Percentiles rank a stretch among this genome's conserved stretches.
Conservation (phyloP, 2,888 invertebrate species). For the Noctua janthe region DNA sequence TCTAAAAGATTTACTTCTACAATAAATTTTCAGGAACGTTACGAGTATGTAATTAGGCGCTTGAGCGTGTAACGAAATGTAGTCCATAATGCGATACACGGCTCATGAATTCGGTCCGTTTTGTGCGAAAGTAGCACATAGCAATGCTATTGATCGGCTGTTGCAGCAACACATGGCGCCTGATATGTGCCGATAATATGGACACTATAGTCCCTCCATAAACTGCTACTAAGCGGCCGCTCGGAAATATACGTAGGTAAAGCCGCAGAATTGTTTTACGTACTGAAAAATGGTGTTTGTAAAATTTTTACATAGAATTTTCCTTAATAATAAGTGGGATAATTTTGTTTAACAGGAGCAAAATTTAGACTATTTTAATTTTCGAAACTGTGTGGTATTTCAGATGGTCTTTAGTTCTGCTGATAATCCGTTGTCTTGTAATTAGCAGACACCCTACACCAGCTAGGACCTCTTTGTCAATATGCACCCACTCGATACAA, state of each 20-base stretch:
- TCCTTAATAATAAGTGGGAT: neutral
- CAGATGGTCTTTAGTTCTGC: neutral
- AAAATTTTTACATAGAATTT: neutral
- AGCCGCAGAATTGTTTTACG: constrained; percentile 23
- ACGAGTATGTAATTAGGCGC: constrained; percentile 62
- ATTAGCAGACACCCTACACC: neutral
- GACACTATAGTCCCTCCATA: constrained; percentile 59
- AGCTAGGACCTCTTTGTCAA: neutral
- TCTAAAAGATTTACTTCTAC: constrained; percentile 67
- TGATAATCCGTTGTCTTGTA: neutral
- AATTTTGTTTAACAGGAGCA: neutral
- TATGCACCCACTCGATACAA: neutral
- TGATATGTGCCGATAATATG: constrained; percentile 65
- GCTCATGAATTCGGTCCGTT: constrained; percentile 42
- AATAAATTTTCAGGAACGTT: constrained; percentile 62
- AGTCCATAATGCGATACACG: constrained; percentile 47
- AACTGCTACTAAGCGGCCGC: constrained; percentile 45
- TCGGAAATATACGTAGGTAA: constrained; percentile 40
- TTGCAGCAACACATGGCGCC: constrained; percentile 61
- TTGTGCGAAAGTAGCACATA: constrained; percentile 57
- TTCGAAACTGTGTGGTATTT: neutral
- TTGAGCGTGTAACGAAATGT: constrained; percentile 50
- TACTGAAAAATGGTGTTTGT: constrained; percentile 9
- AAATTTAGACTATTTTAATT: neutral
- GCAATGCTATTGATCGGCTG: constrained; percentile 60